These are phyloP conservation scores for Cirrhinus mrigala DNA, from an alignment of 2,797 vertebrate species.

Conservation along the genomic window DNA sequence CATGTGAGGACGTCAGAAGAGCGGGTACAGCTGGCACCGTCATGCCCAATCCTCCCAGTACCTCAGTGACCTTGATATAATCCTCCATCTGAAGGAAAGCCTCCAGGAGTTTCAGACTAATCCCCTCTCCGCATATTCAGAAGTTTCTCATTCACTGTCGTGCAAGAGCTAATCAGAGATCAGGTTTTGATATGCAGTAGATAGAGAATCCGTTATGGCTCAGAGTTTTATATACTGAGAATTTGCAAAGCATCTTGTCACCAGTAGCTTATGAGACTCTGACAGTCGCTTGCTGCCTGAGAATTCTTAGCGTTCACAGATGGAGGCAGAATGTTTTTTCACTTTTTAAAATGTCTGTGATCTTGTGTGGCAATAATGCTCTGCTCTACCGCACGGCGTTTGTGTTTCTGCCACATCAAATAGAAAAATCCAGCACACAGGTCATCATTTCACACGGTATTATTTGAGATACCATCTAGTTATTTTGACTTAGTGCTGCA, in stretches of 20 bases:
- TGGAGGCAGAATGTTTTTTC: slow-evolving; percentile 3
- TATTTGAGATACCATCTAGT: not conserved
- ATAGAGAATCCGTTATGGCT: slow-evolving; percentile 33
- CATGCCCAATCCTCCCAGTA: slow-evolving; percentile 47
- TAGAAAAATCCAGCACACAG: not conserved
- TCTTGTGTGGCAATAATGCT: slow-evolving; percentile 9
- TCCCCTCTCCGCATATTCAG: slow-evolving; percentile 70
- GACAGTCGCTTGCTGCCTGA: not conserved
- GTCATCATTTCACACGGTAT: not conserved
- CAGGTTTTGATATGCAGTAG: slow-evolving; percentile 45
- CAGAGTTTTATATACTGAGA: slow-evolving; percentile 11
- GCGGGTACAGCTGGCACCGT: slow-evolving; percentile 54
- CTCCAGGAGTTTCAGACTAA: slow-evolving; percentile 66
- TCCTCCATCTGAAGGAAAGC: slow-evolving; percentile 73
- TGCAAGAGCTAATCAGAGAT: slow-evolving; percentile 58
- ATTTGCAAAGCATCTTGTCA: slow-evolving; percentile 33
- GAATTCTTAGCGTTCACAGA: not conserved
- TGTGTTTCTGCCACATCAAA: not conserved
- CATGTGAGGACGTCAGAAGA: slow-evolving; percentile 37
- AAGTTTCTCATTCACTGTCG: slow-evolving; percentile 48
- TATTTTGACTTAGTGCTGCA: not conserved
- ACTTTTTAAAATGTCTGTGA: slow-evolving; percentile 4
- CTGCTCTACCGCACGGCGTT: not conserved
- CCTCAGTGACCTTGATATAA: slow-evolving; percentile 80
- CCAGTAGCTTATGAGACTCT: slow-evolving; percentile 9